phyloP scores from a whole-genome alignment of 1,140 invertebrate genomes.

The Xylocopa sonorina region DNA sequence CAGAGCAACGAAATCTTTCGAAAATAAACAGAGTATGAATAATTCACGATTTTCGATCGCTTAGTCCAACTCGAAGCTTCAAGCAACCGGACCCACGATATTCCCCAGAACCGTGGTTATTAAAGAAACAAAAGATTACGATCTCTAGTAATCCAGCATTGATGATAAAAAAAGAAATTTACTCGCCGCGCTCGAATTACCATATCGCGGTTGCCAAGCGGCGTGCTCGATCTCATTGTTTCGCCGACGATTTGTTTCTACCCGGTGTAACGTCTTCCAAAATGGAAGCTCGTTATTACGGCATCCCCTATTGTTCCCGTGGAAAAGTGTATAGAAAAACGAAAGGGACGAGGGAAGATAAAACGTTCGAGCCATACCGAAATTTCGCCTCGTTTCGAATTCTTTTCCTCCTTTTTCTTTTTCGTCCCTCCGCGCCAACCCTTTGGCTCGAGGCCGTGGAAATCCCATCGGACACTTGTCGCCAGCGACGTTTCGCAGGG shows the following conservation, averaged over 20 bases:
- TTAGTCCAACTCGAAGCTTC: background rate
- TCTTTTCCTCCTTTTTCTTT: constrained; percentile 11
- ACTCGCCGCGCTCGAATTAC: constrained; percentile 36
- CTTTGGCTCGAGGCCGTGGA: background rate
- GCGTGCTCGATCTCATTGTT: constrained; percentile 40
- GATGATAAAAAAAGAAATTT: constrained; percentile 41
- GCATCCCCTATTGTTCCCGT: constrained; percentile 18
- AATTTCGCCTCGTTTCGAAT: constrained; percentile 21
- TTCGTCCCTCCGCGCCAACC: background rate
- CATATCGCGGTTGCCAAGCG: constrained; percentile 6
- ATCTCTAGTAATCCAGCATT: constrained; percentile 46
- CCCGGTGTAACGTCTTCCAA: constrained; percentile 43
- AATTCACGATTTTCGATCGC: constrained; percentile 19
- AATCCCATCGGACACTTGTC: constrained; percentile 45
- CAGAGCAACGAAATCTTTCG: background rate
- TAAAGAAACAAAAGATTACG: constrained; percentile 49
- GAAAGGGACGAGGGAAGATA: background rate
- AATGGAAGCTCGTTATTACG: constrained; percentile 49
- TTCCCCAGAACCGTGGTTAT: constrained; percentile 19
- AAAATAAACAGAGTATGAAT: background rate
- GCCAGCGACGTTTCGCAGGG: constrained; percentile 51
- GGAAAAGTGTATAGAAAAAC: background rate
- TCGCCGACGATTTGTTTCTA: constrained; percentile 41
- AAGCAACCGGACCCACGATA: constrained; percentile 22
- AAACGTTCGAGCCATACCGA: constrained; percentile 20